phyloP scores from a whole-genome alignment of 2,113 vertebrate genomes.

The Artemisiospiza belli region DNA sequence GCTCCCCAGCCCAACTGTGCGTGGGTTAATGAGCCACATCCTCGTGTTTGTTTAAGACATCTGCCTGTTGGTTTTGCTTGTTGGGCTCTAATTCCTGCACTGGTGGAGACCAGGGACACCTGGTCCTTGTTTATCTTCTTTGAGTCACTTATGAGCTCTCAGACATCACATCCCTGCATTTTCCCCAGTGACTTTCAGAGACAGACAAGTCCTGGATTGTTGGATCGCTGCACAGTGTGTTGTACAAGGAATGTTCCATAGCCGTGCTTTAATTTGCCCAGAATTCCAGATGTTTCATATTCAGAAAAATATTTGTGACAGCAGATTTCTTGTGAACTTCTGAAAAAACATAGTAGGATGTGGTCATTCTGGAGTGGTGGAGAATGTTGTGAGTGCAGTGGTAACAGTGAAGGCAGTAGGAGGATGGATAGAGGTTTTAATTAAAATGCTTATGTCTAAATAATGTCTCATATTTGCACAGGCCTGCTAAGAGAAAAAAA shows the following conservation, averaged over 20 bases:
- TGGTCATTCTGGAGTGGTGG: background rate
- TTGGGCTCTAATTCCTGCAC: conserved; percentile 23
- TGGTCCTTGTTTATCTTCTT: conserved; percentile 43
- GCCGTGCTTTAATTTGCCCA: background rate
- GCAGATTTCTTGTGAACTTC: background rate
- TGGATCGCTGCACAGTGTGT: background rate
- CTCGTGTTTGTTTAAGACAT: conserved; percentile 25
- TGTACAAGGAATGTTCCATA: background rate
- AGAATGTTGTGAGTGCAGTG: background rate
- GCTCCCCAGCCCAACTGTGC: background rate
- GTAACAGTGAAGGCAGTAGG: background rate
- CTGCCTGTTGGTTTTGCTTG: conserved; percentile 37
- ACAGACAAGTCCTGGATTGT: background rate
- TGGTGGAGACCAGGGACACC: background rate
- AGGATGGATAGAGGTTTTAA: background rate
- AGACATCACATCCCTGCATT: background rate
- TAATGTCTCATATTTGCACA: background rate
- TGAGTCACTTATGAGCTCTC: background rate
- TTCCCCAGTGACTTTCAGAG: background rate
- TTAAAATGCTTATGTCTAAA: background rate
- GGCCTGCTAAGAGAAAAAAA: background rate
- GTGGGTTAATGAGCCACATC: conserved; percentile 4
- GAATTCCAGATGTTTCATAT: background rate
- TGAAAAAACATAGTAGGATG: background rate
- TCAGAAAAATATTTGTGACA: background rate